Evolutionary conservation across 2,797 vertebrate genomes (phyloP), one percentile per base, ranked within the genome.

Genomic region (Syndactyla subalaris): DNA sequence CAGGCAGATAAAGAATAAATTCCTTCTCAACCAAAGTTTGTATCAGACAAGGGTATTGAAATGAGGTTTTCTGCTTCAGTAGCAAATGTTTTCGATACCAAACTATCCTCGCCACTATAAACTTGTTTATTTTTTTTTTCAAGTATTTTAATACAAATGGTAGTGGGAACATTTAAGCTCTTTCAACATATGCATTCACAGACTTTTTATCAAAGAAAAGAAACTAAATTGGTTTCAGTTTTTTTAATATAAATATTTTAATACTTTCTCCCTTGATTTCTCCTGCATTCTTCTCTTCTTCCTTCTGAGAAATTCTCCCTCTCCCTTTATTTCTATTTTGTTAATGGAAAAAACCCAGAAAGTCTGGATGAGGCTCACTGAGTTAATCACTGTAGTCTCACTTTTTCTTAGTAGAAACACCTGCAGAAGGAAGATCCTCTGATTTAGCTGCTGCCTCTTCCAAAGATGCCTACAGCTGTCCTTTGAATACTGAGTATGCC

Each of bases 401-500:
- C 6, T 46, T 88, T 68, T 75, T 74, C 54, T 30, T 49, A 78
- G 23, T 79, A 54, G 49, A 83, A 91, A 65, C 76, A 95, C 65
- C 82, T 95, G 73, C 79, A 88, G 57, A 71, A 57, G 32, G 29
- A 89, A 93, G 67, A 89, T 79, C 14, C 9, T 85, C 58, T 92
- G 82, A 94, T 94, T 94, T 90, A 86, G 27, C 30, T 83, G 24
- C 45, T 75, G 14, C 11, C 11, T 65, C 58, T 89, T 89, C 88
- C 88, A 84, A 91, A 80, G 82, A 39, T 68, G 75, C 78, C 58
- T 85, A 29, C 89, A 91, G 54, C 52, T 83, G 61, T 95, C 82
- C 62, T 96, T 93, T 95, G 88, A 96, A 77, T 94, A 49, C 11
- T 48, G 19, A 78, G 10, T 41, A 51, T 71, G 88, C 91, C 93